Evolutionary conservation across 2,113 vertebrate genomes (phyloP).

Genomic region (Anhinga anhinga): DNA sequence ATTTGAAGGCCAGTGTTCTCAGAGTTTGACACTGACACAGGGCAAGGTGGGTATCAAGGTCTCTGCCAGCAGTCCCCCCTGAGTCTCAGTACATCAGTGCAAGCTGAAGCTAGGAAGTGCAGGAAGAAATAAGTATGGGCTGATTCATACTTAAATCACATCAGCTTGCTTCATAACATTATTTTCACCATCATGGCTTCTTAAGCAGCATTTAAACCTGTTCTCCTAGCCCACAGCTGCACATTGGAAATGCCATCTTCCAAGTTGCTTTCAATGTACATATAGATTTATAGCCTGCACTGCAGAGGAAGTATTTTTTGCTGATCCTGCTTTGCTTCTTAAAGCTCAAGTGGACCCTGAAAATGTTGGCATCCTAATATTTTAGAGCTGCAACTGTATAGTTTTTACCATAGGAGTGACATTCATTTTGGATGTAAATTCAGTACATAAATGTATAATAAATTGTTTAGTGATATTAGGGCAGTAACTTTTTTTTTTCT

Average conservation of each 20-base stretch:
- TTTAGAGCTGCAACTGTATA: background rate
- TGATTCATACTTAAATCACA: background rate
- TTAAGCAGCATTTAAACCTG: background rate
- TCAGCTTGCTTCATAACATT: background rate
- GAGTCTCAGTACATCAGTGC: background rate
- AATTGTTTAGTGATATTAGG: constrained; percentile 40
- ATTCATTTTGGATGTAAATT: constrained; percentile 13
- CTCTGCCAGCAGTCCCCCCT: background rate
- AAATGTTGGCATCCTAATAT: background rate
- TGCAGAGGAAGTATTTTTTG: constrained; percentile 8
- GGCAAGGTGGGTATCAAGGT: background rate
- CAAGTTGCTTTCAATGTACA: background rate
- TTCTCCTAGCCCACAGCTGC: background rate
- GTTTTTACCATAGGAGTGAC: background rate
- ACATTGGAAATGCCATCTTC: background rate
- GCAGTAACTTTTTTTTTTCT: background rate
- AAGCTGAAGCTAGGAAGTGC: background rate
- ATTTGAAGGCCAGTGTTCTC: background rate
- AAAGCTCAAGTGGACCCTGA: background rate
- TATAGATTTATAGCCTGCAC: background rate
- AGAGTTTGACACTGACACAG: background rate
- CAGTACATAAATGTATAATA: constrained; percentile 19
- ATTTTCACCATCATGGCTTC: background rate
- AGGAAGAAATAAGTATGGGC: background rate
- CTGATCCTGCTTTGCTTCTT: constrained; percentile 5